A percentile compares a stretch with the other conserved stretches of the same genome.
These are phyloP conservation scores for Microtus oregoni DNA, from an alignment of 2,113 vertebrate genomes.

Conservation along the genomic window DNA sequence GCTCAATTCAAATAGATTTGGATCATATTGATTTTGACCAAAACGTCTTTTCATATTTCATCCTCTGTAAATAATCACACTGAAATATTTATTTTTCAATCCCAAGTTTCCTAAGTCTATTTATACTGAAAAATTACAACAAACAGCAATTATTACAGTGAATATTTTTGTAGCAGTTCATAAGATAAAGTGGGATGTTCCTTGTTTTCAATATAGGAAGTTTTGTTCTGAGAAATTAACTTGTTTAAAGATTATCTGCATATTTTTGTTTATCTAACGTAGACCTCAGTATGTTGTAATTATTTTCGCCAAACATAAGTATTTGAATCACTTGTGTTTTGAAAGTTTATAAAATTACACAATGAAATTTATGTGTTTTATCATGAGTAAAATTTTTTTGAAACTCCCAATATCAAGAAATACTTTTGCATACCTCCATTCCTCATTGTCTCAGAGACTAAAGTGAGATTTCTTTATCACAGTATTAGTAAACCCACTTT, in stretches of 20 bases:
- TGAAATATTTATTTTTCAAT: slow-evolving; percentile 43
- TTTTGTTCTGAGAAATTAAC: not conserved
- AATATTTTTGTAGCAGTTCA: slow-evolving; percentile 8
- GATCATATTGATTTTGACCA: not conserved
- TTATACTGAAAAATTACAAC: not conserved
- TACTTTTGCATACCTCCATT: not conserved
- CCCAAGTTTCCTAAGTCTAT: not conserved
- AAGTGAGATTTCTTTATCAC: not conserved
- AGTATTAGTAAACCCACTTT: not conserved
- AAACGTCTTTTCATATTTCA: slow-evolving; percentile 24
- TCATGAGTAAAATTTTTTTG: not conserved
- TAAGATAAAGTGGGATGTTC: not conserved
- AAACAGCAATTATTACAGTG: not conserved
- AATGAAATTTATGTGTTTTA: slow-evolving; percentile 21
- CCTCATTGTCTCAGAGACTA: not conserved
- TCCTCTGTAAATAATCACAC: not conserved
- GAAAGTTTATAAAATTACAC: not conserved
- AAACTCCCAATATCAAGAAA: not conserved
- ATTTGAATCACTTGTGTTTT: slow-evolving; percentile 36
- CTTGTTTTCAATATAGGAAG: not conserved
- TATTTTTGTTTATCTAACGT: not conserved
- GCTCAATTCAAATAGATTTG: slow-evolving; percentile 16
- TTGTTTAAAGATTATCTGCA: not conserved
- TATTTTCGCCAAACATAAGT: not conserved
- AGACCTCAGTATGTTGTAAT: not conserved